These are phyloP conservation scores for Lepus townsendii DNA, from an alignment of 2,797 vertebrate genomes.

Conservation along the genomic window DNA sequence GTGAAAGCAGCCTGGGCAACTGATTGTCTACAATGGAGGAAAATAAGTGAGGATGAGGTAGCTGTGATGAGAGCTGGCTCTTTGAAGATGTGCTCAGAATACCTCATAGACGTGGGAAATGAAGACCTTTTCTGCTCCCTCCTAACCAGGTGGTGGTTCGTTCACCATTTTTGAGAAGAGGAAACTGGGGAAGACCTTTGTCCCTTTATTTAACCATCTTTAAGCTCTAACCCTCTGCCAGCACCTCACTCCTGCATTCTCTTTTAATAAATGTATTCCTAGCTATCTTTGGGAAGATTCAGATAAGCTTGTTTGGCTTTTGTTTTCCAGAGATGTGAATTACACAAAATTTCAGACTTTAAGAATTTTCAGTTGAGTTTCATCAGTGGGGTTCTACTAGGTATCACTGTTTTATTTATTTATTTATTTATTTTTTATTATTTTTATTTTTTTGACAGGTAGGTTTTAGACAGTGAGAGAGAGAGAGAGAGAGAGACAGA, in stretches of 20 bases:
- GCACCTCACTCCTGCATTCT: not conserved
- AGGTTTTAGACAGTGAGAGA: too few relatives aligned
- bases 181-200: not conserved
- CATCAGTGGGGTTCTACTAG: not conserved
- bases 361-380: not conserved
- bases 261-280: slow-evolving; percentile 17
- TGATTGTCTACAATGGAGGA: slow-evolving; percentile 50
- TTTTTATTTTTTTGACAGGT: not conserved
- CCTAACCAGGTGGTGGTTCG: not conserved
- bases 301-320: not conserved
- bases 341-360: slow-evolving; percentile 13
- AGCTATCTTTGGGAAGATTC: not conserved
- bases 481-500: too few relatives aligned
- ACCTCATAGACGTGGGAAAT: not conserved
- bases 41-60: slow-evolving; percentile 56
- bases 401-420: not conserved
- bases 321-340: not conserved
- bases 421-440: not conserved
- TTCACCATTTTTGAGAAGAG: slow-evolving; percentile 21
- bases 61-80: not conserved
- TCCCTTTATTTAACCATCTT: not conserved
- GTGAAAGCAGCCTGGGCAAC: not conserved
- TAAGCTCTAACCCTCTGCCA: not conserved
- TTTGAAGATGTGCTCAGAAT: not conserved
- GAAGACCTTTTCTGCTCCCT: not conserved